Evolutionary conservation across 1,140 invertebrate species (phyloP).

Genomic region (Oryctes rhinoceros): DNA sequence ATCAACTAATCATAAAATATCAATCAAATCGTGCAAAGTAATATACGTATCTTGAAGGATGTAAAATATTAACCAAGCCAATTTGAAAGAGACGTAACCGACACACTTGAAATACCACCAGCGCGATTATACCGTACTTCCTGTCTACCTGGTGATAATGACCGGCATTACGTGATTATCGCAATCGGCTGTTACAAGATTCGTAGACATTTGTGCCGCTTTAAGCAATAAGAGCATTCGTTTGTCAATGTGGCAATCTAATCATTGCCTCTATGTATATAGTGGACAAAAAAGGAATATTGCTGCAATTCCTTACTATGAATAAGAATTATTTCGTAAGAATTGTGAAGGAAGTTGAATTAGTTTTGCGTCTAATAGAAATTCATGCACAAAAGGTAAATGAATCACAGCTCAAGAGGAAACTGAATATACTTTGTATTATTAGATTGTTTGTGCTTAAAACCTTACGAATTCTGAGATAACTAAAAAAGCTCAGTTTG

Average conservation of each 20-base stretch:
- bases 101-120: background rate
- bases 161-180: conserved; percentile 4
- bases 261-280: background rate
- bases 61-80: too few relatives aligned
- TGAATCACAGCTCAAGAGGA: too few relatives aligned
- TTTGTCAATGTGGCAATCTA: background rate
- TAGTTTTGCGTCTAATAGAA: too few relatives aligned
- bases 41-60: too few relatives aligned
- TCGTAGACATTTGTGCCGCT: background rate
- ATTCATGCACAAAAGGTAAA: too few relatives aligned
- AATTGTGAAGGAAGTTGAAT: too few relatives aligned
- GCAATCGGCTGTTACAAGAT: background rate
- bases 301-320: background rate
- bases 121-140: background rate
- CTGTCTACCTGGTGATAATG: background rate
- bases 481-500: too few relatives aligned
- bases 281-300: background rate
- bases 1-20: too few relatives aligned
- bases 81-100: background rate
- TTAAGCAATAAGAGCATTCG: background rate
- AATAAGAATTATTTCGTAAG: background rate
- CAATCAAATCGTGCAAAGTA: too few relatives aligned
- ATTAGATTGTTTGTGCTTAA: too few relatives aligned
- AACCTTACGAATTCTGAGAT: too few relatives aligned
- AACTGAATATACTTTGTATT: too few relatives aligned